Evolutionary conservation across 2,888 invertebrate genomes (phyloP), one percentile per base, ranked within the genome.

Genomic region (Geotrupes spiniger): DNA sequence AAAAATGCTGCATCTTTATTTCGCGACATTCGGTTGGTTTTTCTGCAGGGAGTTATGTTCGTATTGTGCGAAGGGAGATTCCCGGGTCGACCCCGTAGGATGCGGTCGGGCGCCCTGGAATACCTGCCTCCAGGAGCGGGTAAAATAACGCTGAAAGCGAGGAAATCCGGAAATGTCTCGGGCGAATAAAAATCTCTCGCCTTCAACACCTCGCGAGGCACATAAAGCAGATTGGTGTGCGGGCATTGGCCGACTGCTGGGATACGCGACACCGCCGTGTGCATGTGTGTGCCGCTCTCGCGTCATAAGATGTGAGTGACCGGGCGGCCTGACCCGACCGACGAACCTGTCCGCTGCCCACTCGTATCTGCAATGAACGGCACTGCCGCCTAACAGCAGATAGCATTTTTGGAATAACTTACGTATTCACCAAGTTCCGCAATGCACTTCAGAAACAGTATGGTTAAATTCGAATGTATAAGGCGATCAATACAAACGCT

Each of bases 231-330:
- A 57, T 54, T 53, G 54, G 46, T 47, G 46, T 47, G 58, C 59
- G 59, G 59, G 59, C 59, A 59, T 59, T 59, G 59, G 53, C 59
- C 59, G 59, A 59, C 59, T 59, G 52, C 59, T 54, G 59, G 52
- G 56, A 55, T 58, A 58, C 57, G 54, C 56, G 56, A 53, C 53
- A 52, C 42, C 46, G 47, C 52, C 54, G 49, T 21, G 21, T 21
- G 3, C 21, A 21, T 21, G 21, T 54, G 48, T 52, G 54, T 51
- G 43, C 44, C 47, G 31, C 43, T 36, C 31, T 21, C 33, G 50
- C 12, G 49, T 42, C 49, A 51, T 53, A 46, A 31, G 54, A 60
- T 60, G 60, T 58, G 58, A 60, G 58, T 60, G 60, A 60, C 61
- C 59, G 59, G 46, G 36, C 56, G 58, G 53, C 55, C 54, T 58